phyloP scores from a whole-genome alignment of 2,113 vertebrate genomes.

The Sprattus sprattus region DNA sequence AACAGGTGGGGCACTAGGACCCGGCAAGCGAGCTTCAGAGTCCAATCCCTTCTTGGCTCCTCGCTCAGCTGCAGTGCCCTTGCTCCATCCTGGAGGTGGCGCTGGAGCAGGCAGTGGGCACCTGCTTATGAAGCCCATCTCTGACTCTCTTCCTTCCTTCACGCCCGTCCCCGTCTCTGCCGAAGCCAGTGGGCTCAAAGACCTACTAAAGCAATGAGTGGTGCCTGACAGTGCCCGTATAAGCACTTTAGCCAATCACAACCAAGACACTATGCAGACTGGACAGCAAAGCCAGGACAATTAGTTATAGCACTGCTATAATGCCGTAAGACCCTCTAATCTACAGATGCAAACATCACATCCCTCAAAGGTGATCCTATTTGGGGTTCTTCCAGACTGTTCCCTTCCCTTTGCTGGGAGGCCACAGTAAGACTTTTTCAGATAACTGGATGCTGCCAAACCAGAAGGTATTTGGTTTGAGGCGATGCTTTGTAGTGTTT shows the following conservation, averaged over 20 bases:
- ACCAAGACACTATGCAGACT: conserved; percentile 37
- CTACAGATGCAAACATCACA: conserved; percentile 8
- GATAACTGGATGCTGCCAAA: background rate
- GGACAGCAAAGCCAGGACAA: background rate
- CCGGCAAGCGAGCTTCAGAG: conserved; percentile 75
- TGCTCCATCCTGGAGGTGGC: conserved; percentile 68
- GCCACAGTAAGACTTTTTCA: background rate
- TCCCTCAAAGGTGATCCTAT: background rate
- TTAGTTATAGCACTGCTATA: background rate
- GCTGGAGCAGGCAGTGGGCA: conserved; percentile 72
- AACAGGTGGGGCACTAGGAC: conserved; percentile 55
- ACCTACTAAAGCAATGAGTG: conserved; percentile 86
- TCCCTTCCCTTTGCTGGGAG: background rate
- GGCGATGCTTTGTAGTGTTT: background rate
- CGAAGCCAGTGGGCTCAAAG: conserved; percentile 87
- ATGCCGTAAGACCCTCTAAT: background rate
- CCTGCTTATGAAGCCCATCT: conserved; percentile 94
- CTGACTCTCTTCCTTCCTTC: conserved; percentile 86
- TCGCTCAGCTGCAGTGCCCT: conserved; percentile 90
- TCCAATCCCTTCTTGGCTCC: conserved; percentile 87
- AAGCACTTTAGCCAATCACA: conserved; percentile 50
- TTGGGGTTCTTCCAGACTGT: background rate
- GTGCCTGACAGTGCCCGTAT: conserved; percentile 28
- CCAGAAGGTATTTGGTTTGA: background rate
- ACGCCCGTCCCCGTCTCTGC: conserved; percentile 89